Conservation (phyloP, 1,140 invertebrate genomes). For the Mesaphorura yosii region DNA sequence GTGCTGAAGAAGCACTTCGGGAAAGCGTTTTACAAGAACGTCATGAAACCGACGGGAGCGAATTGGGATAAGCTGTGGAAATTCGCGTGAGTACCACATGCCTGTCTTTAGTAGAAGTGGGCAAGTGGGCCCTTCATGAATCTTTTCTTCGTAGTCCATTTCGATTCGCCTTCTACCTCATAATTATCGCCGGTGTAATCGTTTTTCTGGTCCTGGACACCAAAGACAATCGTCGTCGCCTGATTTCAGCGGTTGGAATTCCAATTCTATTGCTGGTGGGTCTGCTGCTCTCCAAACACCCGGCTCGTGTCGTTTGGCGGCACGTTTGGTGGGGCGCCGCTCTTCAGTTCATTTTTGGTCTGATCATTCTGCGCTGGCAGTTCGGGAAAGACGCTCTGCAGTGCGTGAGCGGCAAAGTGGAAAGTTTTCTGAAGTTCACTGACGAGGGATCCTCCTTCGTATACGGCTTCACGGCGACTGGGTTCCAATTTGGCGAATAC, state of each 20-base stretch:
- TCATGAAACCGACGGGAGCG: conserved; percentile 1
- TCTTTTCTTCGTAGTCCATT: background rate
- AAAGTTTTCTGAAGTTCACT: conserved; percentile 65
- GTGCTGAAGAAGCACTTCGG: conserved; percentile 50
- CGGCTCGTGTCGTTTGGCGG: conserved; percentile 52
- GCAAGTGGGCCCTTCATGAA: too few species aligned
- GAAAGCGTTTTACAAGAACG: conserved; percentile 1
- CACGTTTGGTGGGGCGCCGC: conserved; percentile 65
- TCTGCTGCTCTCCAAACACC: conserved; percentile 49
- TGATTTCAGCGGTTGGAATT: conserved; percentile 53
- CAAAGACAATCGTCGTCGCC: conserved; percentile 26
- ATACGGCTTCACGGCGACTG: conserved; percentile 52
- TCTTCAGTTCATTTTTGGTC: conserved; percentile 73
- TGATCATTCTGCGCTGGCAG: conserved; percentile 73
- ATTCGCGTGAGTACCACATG: too few species aligned
- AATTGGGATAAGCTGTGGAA: background rate
- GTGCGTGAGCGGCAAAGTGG: conserved; percentile 66
- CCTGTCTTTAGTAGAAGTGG: too few species aligned
- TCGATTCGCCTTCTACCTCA: too few species aligned
- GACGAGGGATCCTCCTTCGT: conserved; percentile 69
- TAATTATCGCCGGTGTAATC: too few species aligned
- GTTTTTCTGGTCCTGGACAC: conserved; percentile 34
- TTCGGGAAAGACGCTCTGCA: conserved; percentile 61
- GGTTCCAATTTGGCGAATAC: conserved; percentile 42
- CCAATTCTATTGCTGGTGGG: conserved; percentile 39